A percentile compares a stretch with the other conserved stretches of the same genome.
These are phyloP conservation scores for Drosophila azteca DNA, from an alignment of 1,140 invertebrate species.

Conservation along the genomic window DNA sequence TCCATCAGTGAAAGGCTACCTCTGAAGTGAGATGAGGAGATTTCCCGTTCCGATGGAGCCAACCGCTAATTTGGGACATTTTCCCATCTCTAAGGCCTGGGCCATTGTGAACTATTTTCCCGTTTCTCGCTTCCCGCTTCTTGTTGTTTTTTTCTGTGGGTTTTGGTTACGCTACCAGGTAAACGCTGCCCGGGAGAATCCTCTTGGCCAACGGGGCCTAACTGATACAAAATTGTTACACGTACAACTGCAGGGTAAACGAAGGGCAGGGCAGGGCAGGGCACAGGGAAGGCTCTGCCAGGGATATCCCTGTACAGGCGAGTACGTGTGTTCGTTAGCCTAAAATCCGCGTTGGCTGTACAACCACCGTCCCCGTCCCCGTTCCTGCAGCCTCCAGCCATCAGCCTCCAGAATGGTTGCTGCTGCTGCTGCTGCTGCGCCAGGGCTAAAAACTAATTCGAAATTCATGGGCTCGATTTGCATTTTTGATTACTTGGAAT, in stretches of 20 bases:
- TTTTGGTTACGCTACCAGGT: slow-evolving; percentile 38
- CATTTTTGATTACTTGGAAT: slow-evolving; percentile 80
- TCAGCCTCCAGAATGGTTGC: slow-evolving; percentile 14
- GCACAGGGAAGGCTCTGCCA: slow-evolving; percentile 13
- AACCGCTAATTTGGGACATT: slow-evolving; percentile 15
- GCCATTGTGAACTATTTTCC: slow-evolving; percentile 13
- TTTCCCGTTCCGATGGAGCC: no score
- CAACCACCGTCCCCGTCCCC: slow-evolving; percentile 24
- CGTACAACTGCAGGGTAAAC: slow-evolving; percentile 41
- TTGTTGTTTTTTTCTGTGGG: slow-evolving; percentile 2
- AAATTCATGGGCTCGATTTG: slow-evolving; percentile 82
- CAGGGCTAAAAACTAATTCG: slow-evolving; percentile 78
- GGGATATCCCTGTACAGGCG: not conserved
- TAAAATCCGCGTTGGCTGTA: slow-evolving; percentile 71
- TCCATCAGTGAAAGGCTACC: no score
- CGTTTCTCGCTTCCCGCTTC: not conserved
- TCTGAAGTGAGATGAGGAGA: not conserved
- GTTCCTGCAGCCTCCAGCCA: slow-evolving; percentile 2
- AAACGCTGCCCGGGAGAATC: slow-evolving; percentile 56
- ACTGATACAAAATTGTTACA: slow-evolving; percentile 79
- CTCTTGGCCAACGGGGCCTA: slow-evolving; percentile 49
- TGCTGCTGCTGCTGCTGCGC: slow-evolving; percentile 30
- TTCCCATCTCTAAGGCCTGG: slow-evolving; percentile 18
- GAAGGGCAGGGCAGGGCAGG: slow-evolving; percentile 1
- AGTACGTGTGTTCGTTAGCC: slow-evolving; percentile 78